Percentiles rank a stretch among this genome's conserved stretches.
These are phyloP conservation scores for Paracentrotus lividus DNA, from an alignment of 53 echinoderm and acorn worm species.

Conservation along the genomic window DNA sequence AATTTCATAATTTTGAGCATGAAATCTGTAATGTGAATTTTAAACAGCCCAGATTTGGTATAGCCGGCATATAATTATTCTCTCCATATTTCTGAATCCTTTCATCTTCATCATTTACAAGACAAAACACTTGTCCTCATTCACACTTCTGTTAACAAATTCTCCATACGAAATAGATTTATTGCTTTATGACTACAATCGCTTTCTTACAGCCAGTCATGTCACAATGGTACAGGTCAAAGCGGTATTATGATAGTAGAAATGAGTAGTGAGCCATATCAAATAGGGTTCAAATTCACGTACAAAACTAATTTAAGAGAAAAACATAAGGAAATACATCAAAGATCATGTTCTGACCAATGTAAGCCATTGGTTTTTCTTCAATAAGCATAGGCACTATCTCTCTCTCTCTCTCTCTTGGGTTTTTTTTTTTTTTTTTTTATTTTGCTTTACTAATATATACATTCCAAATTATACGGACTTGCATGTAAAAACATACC, in stretches of 20 bases:
- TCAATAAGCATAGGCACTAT: background rate
- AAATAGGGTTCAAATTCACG: background rate
- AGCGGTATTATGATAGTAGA: background rate
- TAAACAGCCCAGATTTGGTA: background rate
- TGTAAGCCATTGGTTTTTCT: background rate
- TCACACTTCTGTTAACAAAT: background rate
- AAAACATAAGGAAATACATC: background rate
- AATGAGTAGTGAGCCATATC: background rate
- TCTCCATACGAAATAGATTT: slow-evolving; percentile 15
- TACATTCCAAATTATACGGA: background rate
- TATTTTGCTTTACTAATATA: slow-evolving; percentile 47
- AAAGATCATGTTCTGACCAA: background rate
- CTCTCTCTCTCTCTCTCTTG: no score
- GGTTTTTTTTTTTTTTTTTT: no score
- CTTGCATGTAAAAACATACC: background rate
- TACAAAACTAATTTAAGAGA: background rate
- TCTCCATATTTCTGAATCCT: background rate
- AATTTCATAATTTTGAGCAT: background rate
- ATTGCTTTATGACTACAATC: background rate
- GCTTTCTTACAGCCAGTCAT: slow-evolving; percentile 8
- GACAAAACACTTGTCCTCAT: background rate
- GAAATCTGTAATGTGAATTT: background rate
- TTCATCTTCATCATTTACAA: background rate
- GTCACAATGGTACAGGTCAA: background rate
- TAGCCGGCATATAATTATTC: background rate